Evolutionary conservation across 2,797 vertebrate species (phyloP), one percentile per base, ranked within the genome.

Genomic region (Micropoecilia bifurca): DNA sequence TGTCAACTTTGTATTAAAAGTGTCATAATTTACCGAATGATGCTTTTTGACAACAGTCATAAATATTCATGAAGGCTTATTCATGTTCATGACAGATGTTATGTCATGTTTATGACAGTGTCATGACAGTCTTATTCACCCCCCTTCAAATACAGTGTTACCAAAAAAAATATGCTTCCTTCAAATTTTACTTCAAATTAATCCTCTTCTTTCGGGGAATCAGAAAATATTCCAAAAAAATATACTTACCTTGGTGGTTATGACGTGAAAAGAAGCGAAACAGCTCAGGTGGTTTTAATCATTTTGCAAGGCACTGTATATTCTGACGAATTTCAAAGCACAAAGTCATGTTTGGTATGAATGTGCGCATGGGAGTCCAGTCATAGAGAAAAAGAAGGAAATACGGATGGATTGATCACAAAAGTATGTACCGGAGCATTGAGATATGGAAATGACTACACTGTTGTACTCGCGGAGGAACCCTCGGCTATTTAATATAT

Each of bases 361-460:
- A 82, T 83, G 84, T 75, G 80, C 47, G 83, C 0, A 7, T 55
- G 76, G 79, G 25, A 69, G 30, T 57, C 9, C 72, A 93, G 84
- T 94, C 90, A 94, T 83, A 89, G 39, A 82, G 90, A 90, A 90
- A 93, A 81, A 86, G 55, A 73, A 86, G 43, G 13, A 87, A 83
- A 84, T 20, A 79, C 10, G 0, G 77, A 68, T 2, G 30, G 57
- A 48, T 87, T 89, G 74, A 90, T 90, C 83, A 85, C 91, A 89
- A 79, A 68, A 53, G 46, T 81, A 71, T 89, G 86, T 87, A 85
- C 80, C 81, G 89, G 74, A 81, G 81, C 86, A 82, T 61, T 45
- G 71, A 80, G 74, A 78, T 85, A 76, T 68, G 91, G 89, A 92
- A 92, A 94, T 93, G 88, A 94, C 90, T 93, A 68, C 83, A 53